phyloP scores from a whole-genome alignment of 2,113 vertebrate genomes.

The Sebastes fasciatus region DNA sequence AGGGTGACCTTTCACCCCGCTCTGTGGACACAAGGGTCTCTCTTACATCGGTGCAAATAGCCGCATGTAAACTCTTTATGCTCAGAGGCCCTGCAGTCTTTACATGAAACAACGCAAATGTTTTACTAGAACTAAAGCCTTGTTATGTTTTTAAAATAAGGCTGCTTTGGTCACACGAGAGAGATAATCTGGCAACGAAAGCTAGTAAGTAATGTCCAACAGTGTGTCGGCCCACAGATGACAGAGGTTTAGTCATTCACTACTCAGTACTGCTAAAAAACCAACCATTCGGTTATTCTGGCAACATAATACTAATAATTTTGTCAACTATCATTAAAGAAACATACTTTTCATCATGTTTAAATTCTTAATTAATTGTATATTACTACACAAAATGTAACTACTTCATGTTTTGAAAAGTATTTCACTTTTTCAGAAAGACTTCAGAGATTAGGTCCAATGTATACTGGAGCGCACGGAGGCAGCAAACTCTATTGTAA shows the following conservation, averaged over 20 bases:
- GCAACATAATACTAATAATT: not conserved
- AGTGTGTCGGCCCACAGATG: conserved; percentile 4
- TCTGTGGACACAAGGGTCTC: conserved; percentile 11
- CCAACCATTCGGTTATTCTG: not conserved
- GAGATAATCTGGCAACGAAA: conserved; percentile 59
- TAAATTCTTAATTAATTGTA: not conserved
- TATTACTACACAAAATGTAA: not conserved
- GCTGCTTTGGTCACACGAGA: conserved; percentile 62
- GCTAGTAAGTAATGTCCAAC: conserved; percentile 8
- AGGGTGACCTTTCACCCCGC: conserved; percentile 40
- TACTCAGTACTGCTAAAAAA: not conserved
- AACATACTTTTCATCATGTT: not conserved
- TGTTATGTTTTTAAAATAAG: conserved; percentile 64
- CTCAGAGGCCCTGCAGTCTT: not conserved
- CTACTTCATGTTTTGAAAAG: not conserved
- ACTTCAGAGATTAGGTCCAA: no score
- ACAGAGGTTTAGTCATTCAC: not conserved
- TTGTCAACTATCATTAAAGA: not conserved
- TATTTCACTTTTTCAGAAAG: not conserved
- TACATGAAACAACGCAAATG: conserved; percentile 30
- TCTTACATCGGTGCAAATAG: conserved; percentile 29
- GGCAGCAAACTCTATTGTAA: no score
- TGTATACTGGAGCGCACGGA: no score
- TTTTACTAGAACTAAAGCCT: conserved; percentile 43
- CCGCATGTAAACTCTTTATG: conserved; percentile 3